Conservation (phyloP, 2,113 vertebrate genomes). For the Clarias macrocephalus region DNA sequence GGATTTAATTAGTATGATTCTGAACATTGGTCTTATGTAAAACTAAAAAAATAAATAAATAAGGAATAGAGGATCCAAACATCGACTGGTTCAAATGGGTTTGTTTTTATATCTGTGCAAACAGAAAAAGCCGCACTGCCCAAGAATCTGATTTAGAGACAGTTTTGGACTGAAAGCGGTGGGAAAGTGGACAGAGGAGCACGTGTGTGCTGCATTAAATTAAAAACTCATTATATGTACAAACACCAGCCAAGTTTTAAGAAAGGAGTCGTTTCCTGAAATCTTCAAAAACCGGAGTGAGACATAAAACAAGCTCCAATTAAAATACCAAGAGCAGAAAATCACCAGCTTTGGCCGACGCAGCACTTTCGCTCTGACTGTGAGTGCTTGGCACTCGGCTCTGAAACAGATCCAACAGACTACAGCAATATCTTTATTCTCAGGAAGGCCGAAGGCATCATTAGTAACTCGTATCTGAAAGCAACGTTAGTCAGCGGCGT, state of each 20-base stretch:
- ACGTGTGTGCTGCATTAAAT: neutral
- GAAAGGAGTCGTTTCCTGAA: too few species aligned
- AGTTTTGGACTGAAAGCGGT: neutral
- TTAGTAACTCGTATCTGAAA: neutral
- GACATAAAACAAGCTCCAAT: neutral
- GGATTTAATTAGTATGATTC: neutral
- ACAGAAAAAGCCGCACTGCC: neutral
- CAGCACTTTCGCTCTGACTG: neutral
- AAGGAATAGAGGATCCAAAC: neutral
- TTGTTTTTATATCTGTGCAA: neutral
- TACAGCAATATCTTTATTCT: neutral
- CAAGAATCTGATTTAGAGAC: neutral
- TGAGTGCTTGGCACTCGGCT: neutral
- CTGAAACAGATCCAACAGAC: neutral
- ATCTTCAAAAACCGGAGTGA: too few species aligned
- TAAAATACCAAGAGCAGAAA: neutral
- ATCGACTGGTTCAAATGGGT: too few species aligned
- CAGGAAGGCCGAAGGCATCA: neutral
- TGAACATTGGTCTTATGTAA: neutral
- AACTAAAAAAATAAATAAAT: neutral
- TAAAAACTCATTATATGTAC: neutral
- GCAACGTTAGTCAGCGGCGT: neutral
- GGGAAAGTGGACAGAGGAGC: neutral
- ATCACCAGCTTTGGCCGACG: neutral
- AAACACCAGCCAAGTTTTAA: neutral